Percentiles rank a stretch among this genome's conserved stretches.
These are phyloP conservation scores for Lindbergichthys nudifrons DNA, from an alignment of 2,797 vertebrate genomes.

Conservation along the genomic window DNA sequence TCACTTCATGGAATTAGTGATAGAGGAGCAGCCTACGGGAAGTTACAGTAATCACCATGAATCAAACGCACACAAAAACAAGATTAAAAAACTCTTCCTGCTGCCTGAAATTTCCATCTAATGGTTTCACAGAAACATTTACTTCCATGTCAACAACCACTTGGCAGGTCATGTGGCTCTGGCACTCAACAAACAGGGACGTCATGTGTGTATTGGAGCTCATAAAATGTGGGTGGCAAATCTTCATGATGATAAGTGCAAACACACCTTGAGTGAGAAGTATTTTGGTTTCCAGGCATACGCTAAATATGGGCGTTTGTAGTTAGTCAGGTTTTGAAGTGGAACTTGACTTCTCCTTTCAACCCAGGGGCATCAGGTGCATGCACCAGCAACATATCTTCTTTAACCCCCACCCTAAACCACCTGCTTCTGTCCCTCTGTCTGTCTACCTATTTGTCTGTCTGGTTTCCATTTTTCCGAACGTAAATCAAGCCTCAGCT, in stretches of 20 bases:
- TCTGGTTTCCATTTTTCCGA: constrained; percentile 64
- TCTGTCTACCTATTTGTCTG: constrained; percentile 35
- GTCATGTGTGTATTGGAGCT: constrained; percentile 14
- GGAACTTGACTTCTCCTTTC: background rate
- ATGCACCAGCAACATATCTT: constrained; percentile 4
- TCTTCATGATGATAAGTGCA: constrained; percentile 23
- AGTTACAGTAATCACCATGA: constrained; percentile 11
- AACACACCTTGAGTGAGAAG: constrained; percentile 17
- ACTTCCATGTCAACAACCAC: constrained; percentile 52
- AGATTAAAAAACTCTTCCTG: constrained; percentile 24
- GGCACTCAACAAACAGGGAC: constrained; percentile 37
- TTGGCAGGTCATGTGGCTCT: constrained; percentile 9
- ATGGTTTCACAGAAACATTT: background rate
- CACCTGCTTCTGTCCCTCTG: constrained; percentile 70
- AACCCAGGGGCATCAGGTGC: constrained; percentile 29
- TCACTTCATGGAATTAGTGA: constrained; percentile 19
- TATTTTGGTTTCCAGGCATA: constrained; percentile 11
- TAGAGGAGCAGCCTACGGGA: constrained; percentile 13
- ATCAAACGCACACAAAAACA: constrained; percentile 18
- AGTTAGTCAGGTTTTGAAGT: constrained; percentile 18
- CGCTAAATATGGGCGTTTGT: constrained; percentile 18
- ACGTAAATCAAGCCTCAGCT: constrained; percentile 73
- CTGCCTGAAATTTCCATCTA: constrained; percentile 7
- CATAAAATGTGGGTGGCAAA: constrained; percentile 23
- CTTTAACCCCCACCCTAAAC: constrained; percentile 3